Percentiles rank a stretch among this genome's conserved stretches.
Conservation (phyloP, 1,140 invertebrate genomes). For the Drosophila arawakana region DNA sequence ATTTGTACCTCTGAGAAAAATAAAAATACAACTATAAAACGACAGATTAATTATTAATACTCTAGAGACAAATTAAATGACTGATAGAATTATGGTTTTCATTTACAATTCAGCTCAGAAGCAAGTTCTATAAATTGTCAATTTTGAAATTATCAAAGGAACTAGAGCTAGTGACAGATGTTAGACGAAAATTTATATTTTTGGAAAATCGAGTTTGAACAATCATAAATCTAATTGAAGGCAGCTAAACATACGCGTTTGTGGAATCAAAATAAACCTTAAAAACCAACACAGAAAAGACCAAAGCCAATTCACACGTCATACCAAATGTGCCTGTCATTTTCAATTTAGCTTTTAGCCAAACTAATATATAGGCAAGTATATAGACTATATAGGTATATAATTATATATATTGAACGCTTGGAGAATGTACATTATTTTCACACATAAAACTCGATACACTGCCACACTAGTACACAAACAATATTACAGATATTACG, state of each 20-base stretch:
- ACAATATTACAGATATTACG: constrained; percentile 43
- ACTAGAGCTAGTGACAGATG: constrained; percentile 1
- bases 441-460: constrained; percentile 21
- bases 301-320: constrained; percentile 41
- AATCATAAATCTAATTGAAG: constrained; percentile 21
- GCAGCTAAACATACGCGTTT: constrained; percentile 8
- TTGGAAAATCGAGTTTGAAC: background rate
- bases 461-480: constrained; percentile 18
- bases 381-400: constrained; percentile 4
- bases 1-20: too few species aligned
- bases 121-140: background rate
- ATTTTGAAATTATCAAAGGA: constrained; percentile 12
- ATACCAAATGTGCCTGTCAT: constrained; percentile 49
- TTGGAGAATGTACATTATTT: constrained; percentile 14
- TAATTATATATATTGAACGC: background rate
- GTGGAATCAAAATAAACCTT: constrained; percentile 18
- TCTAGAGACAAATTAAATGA: constrained; percentile 27
- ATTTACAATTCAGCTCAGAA: too few species aligned
- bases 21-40: background rate
- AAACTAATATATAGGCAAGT: constrained; percentile 10
- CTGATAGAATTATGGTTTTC: background rate
- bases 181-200: constrained; percentile 1
- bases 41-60: background rate
- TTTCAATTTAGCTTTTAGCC: constrained; percentile 28
- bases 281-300: constrained; percentile 18